Evolutionary conservation across 1,140 invertebrate genomes (phyloP).

Genomic region (Diprion similis): DNA sequence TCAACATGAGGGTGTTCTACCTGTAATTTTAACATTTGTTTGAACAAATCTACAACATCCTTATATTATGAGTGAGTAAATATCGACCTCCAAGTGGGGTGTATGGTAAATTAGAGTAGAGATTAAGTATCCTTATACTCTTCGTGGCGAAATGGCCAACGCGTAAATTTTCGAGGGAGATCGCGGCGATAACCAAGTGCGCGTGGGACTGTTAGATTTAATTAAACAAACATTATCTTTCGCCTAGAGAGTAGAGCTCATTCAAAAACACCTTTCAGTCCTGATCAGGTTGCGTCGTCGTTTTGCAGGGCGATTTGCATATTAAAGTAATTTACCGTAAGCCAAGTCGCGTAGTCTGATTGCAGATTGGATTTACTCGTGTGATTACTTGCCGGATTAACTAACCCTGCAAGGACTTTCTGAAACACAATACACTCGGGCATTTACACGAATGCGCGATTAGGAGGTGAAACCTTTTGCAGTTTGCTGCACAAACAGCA

Average conservation of each 20-base stretch:
- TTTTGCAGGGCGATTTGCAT: not conserved
- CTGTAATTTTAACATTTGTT: too few relatives aligned
- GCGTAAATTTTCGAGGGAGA: not conserved
- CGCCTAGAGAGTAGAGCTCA: not conserved
- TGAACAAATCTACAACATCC: too few relatives aligned
- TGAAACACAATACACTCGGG: not conserved
- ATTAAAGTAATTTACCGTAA: conserved; percentile 1
- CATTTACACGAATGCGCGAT: not conserved
- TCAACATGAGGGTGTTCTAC: too few relatives aligned
- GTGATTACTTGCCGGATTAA: not conserved
- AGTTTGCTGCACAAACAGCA: too few relatives aligned
- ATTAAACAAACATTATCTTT: not conserved
- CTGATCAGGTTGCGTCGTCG: not conserved
- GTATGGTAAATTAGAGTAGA: too few relatives aligned
- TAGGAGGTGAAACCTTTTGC: too few relatives aligned
- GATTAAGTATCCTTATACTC: too few relatives aligned
- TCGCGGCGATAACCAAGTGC: not conserved
- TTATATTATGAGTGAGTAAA: too few relatives aligned
- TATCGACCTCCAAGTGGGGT: too few relatives aligned
- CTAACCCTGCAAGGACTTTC: not conserved
- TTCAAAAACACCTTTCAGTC: not conserved
- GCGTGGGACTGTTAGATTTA: not conserved
- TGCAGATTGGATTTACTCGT: not conserved
- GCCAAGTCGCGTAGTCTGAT: not conserved
- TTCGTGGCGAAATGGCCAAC: not conserved